Conservation (phyloP, 2,888 invertebrate species). For the Dolichomitus sp. region DNA sequence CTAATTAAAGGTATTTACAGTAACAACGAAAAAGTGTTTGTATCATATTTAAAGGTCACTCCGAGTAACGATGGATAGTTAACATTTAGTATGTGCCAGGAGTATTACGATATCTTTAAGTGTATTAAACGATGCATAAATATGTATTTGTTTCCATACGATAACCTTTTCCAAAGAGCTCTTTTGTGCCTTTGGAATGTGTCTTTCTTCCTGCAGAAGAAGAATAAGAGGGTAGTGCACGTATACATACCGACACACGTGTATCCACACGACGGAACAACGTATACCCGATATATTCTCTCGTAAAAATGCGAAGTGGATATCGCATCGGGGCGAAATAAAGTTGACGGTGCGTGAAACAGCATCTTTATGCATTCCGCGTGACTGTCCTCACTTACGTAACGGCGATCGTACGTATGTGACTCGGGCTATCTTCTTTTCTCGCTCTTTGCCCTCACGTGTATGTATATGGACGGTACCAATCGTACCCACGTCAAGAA, state of each 20-base stretch:
- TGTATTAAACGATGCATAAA: slow-evolving; percentile 13
- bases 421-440: slow-evolving; percentile 31
- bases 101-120: no score
- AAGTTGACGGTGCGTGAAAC: slow-evolving; percentile 67
- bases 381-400: slow-evolving; percentile 66
- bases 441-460: slow-evolving; percentile 7
- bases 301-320: slow-evolving; percentile 61
- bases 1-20: no score
- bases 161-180: slow-evolving; percentile 14
- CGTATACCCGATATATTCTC: slow-evolving; percentile 45
- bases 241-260: slow-evolving; percentile 19
- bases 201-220: slow-evolving; percentile 4
- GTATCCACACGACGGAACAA: slow-evolving; percentile 18
- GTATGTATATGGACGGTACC: not conserved
- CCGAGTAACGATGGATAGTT: no score
- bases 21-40: no score
- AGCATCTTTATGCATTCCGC: slow-evolving; percentile 69
- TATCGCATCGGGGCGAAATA: slow-evolving; percentile 57
- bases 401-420: slow-evolving; percentile 53
- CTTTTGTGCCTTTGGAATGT: slow-evolving; percentile 38
- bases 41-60: no score
- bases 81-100: no score
- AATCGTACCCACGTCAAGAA: slow-evolving; percentile 41
- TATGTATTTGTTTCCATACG: slow-evolving; percentile 20
- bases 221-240: slow-evolving; percentile 19